phyloP scores from a whole-genome alignment of 2,888 invertebrate species.

The Pyrrhia umbra region DNA sequence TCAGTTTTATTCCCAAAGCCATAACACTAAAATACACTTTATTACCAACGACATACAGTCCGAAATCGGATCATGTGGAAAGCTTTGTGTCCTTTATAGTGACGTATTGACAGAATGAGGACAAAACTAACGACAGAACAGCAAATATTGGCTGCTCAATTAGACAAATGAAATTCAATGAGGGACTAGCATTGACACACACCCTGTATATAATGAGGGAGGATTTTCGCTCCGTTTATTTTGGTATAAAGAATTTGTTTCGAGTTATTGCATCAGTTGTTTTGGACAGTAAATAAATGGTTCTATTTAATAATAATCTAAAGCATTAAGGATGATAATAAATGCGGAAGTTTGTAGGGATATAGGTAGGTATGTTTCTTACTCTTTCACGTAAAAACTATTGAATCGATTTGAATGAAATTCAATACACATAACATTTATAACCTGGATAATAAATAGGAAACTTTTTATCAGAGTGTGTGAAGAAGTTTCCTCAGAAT shows the following conservation, averaged over 20 bases:
- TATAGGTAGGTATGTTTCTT: too few relatives aligned
- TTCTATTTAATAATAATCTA: too few relatives aligned
- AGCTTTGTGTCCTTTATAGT: slow-evolving; percentile 77
- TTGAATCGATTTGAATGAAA: too few relatives aligned
- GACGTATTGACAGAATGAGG: slow-evolving; percentile 85
- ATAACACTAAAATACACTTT: slow-evolving; percentile 60
- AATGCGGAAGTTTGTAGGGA: too few relatives aligned
- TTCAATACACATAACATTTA: too few relatives aligned
- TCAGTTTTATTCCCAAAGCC: slow-evolving; percentile 60
- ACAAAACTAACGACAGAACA: slow-evolving; percentile 84
- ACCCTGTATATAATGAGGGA: slow-evolving; percentile 64
- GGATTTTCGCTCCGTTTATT: slow-evolving; percentile 41
- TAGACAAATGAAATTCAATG: slow-evolving; percentile 83
- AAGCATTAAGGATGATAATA: too few relatives aligned
- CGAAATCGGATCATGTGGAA: slow-evolving; percentile 64
- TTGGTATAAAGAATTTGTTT: background rate
- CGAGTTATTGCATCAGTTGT: too few relatives aligned
- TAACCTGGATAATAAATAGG: too few relatives aligned
- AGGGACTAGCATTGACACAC: slow-evolving; percentile 59
- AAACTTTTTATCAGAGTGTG: too few relatives aligned
- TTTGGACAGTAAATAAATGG: too few relatives aligned
- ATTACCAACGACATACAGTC: slow-evolving; percentile 46
- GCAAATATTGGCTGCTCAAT: slow-evolving; percentile 86
- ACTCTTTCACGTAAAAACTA: too few relatives aligned
- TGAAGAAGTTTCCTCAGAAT: too few relatives aligned